Base-by-base conservation (phyloP, 92 coral and sea anemone species). In the Nematostella vectensis region DNA sequence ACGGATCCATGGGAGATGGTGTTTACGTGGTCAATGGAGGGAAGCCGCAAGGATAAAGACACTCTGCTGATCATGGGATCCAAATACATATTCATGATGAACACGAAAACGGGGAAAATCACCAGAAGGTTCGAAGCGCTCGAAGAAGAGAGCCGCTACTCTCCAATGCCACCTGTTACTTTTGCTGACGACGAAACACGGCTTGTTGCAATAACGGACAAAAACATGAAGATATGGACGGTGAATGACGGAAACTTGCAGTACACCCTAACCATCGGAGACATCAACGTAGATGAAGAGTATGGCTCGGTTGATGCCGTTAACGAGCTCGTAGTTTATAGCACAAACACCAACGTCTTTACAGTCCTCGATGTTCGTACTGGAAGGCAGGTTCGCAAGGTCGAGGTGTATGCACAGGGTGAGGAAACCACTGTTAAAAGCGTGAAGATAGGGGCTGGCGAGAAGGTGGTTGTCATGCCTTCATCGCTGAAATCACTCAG, bases 11-110 rank as follows among this genome's bases (percentile, higher is more conserved):
- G 38, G 27, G 80, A 65, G n/a, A 68, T 80, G 58, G 78, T 65
- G 27, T 52, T 48, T 1, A 78, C 85, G 26, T 80, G 82, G 80
- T 56, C 63, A 16, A 58, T 73, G 31, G 69, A 63, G 42, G 80
- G 72, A 28, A 74, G 94, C 55, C 50, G 60, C 2, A 44, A 66
- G 31, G 61, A 55, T 23, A 61, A 50, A 23, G 77, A 73, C 42
- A 50, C 44, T 11, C 77, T 89, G 4, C 72, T 89, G 29, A 70
- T 89, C 57, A 70, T 68, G 49, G 96, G 96, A 11, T 87, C 95
- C 27, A 40, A 81, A 43, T 70, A 74, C n/a, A 58, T 89, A 62
- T 85, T 60, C 47, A 57, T 89, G 25, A 51, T 85, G 10, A 62
- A 89, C 47, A 45, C 78, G 17, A 63, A 71, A 51, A 76, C 74